These are phyloP conservation scores for Mythimna impura DNA, from an alignment of 2,888 invertebrate species.

Conservation along the genomic window DNA sequence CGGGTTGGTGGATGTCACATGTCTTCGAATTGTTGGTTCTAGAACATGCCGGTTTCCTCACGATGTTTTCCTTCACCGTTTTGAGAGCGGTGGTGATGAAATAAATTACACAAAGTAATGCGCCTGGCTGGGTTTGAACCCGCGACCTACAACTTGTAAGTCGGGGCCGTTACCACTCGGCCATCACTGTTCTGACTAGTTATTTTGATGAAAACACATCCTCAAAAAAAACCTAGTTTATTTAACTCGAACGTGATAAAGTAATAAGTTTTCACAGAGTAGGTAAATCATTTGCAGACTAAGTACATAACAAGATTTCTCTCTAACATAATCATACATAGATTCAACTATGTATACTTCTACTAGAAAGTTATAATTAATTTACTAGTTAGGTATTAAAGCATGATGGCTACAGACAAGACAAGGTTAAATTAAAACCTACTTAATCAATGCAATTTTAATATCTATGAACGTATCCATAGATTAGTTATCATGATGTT, in stretches of 20 bases:
- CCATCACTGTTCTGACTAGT: too few species aligned
- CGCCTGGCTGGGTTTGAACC: too few species aligned
- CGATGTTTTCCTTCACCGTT: too few species aligned
- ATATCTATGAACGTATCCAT: constrained; percentile 23
- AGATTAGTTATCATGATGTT: constrained; percentile 9
- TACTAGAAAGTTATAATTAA: constrained; percentile 25
- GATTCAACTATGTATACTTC: neutral
- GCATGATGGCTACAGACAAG: constrained; percentile 19
- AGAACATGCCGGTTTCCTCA: too few species aligned
- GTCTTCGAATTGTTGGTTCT: too few species aligned
- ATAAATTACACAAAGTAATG: too few species aligned
- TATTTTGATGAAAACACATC: too few species aligned
- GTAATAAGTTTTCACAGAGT: neutral
- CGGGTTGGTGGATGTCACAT: too few species aligned
- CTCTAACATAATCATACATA: neutral
- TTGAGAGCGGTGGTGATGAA: too few species aligned
- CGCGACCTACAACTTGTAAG: too few species aligned
- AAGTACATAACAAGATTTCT: constrained; percentile 5
- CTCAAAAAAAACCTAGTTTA: neutral
- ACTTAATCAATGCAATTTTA: constrained; percentile 25
- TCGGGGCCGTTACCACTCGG: too few species aligned
- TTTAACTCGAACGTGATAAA: neutral
- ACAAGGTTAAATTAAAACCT: constrained; percentile 33
- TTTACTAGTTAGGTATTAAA: constrained; percentile 2
- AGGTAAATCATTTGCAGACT: neutral